phyloP scores from a whole-genome alignment of 2,888 invertebrate genomes.

The Brachylomia viminalis region DNA sequence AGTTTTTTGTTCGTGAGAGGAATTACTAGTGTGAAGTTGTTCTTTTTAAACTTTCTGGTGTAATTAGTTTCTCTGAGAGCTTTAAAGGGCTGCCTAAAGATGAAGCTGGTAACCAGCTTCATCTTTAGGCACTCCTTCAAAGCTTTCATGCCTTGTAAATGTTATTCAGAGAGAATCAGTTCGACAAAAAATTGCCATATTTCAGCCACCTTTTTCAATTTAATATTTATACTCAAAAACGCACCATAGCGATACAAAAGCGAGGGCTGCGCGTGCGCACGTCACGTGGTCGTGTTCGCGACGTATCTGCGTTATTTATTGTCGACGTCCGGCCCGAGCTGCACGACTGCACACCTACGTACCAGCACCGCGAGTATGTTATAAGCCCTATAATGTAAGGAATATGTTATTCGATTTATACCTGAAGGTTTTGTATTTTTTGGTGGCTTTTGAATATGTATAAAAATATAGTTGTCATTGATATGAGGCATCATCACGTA shows the following conservation, averaged over 20 bases:
- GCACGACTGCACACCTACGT: slow-evolving; percentile 78
- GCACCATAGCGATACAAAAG: slow-evolving; percentile 63
- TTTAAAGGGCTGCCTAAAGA: too few relatives aligned
- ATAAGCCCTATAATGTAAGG: slow-evolving; percentile 42
- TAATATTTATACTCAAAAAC: slow-evolving; percentile 47
- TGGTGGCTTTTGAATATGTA: background rate
- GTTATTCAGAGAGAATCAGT: background rate
- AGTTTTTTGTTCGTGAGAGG: background rate
- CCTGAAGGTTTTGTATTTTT: slow-evolving; percentile 14
- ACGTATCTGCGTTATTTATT: slow-evolving; percentile 89
- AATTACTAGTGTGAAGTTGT: too few relatives aligned
- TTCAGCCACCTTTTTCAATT: slow-evolving; percentile 15
- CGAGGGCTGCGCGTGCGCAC: slow-evolving; percentile 78
- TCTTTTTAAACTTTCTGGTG: background rate
- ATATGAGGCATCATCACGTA: background rate
- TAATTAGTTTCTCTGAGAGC: background rate
- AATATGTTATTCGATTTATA: slow-evolving; percentile 53
- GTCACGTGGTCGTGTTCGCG: slow-evolving; percentile 86
- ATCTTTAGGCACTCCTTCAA: background rate
- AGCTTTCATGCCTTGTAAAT: background rate
- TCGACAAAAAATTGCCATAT: background rate
- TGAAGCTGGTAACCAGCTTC: background rate
- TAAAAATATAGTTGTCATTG: slow-evolving; percentile 5
- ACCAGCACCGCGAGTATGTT: slow-evolving; percentile 57
- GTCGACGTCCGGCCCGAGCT: slow-evolving; percentile 80